These are phyloP conservation scores for Dilophus febrilis DNA, from an alignment of 2,888 invertebrate genomes.

Conservation along the genomic window DNA sequence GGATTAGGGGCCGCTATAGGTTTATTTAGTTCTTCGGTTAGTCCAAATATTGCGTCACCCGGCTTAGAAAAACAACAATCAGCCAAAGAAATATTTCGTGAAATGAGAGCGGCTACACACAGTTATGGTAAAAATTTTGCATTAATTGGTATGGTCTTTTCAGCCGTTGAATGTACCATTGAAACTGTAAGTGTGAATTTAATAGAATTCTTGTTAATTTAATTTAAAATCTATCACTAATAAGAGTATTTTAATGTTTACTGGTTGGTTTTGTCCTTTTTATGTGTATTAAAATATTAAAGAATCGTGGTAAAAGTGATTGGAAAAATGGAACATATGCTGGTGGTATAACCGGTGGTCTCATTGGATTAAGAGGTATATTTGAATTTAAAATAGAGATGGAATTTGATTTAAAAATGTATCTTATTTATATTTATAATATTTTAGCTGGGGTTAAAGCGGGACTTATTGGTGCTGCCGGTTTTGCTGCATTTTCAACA, in stretches of 20 bases:
- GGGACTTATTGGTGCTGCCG: conserved; percentile 83
- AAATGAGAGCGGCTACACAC: conserved; percentile 81
- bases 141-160: conserved; percentile 83
- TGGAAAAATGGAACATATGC: conserved; percentile 95
- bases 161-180: conserved; percentile 84
- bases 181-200: conserved; percentile 54
- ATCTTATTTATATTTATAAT: conserved; percentile 31
- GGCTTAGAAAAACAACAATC: conserved; percentile 63
- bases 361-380: conserved; percentile 57
- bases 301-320: conserved; percentile 80
- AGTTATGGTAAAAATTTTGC: conserved; percentile 98
- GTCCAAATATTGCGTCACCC: conserved; percentile 60
- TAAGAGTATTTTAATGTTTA: no score
- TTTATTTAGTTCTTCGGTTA: conserved; percentile 88
- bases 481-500: conserved; percentile 95
- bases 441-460: conserved; percentile 75
- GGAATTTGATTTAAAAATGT: not conserved
- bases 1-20: conserved; percentile 91
- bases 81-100: conserved; percentile 69
- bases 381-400: conserved; percentile 31
- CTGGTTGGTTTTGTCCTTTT: not conserved
- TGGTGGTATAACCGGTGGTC: conserved; percentile 84
- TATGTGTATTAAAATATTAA: conserved; percentile 3
- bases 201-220: not conserved
- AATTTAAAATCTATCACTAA: not conserved